These are phyloP conservation scores for Chrysolina americana DNA, from an alignment of 2,888 invertebrate species.

Conservation along the genomic window DNA sequence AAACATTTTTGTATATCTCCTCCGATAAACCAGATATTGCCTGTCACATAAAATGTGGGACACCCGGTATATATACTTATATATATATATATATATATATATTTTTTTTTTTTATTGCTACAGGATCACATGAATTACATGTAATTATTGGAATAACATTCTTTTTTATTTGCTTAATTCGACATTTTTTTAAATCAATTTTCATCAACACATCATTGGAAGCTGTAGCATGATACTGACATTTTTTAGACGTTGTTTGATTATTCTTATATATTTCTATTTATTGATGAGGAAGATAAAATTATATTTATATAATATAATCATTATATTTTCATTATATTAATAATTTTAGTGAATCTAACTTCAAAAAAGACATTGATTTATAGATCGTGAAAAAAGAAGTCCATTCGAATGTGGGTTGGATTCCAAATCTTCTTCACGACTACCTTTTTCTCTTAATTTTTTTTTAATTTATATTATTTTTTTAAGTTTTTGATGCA, in stretches of 20 bases:
- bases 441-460: conserved; percentile 75
- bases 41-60: too few relatives aligned
- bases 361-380: conserved; percentile 76
- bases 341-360: conserved; percentile 66
- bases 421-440: conserved; percentile 71
- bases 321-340: conserved; percentile 81
- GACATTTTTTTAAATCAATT: conserved; percentile 73
- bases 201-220: conserved; percentile 76
- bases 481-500: conserved; percentile 82
- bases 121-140: conserved; percentile 84
- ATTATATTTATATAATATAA: conserved; percentile 80
- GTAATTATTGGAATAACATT: conserved; percentile 77
- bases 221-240: conserved; percentile 73
- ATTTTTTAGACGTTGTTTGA: conserved; percentile 79
- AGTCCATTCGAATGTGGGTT: conserved; percentile 79
- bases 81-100: too few relatives aligned
- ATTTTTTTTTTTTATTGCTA: conserved; percentile 84
- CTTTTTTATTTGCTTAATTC: conserved; percentile 71
- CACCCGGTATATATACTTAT: too few relatives aligned
- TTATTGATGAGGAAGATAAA: conserved; percentile 81
- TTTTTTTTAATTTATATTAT: conserved; percentile 79
- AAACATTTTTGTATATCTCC: too few relatives aligned
- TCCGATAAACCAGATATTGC: too few relatives aligned
- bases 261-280: conserved; percentile 69
- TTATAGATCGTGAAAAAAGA: conserved; percentile 75